Conservation (phyloP, 2,113 vertebrate species). For the Calidris pygmaea region DNA sequence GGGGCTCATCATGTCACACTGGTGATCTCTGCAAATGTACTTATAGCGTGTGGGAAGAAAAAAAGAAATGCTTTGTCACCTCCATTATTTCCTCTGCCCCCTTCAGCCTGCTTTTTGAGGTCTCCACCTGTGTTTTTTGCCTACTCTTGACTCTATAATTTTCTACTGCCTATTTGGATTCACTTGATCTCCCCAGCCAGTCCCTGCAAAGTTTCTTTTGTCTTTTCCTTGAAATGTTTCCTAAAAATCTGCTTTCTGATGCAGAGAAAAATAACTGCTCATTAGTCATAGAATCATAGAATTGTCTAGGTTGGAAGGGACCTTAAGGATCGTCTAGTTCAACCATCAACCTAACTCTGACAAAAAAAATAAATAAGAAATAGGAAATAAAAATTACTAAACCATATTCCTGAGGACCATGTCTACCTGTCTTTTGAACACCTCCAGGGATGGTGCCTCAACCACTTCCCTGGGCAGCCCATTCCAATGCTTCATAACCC, state of each 20-base stretch:
- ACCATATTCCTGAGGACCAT: too few species aligned
- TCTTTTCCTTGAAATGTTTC: background rate
- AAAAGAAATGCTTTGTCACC: background rate
- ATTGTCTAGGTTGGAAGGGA: too few species aligned
- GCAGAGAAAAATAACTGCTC: background rate
- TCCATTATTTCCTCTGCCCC: background rate
- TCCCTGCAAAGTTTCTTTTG: background rate
- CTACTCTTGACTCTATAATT: background rate
- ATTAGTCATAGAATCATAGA: background rate
- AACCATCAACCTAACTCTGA: too few species aligned
- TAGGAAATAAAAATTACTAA: too few species aligned
- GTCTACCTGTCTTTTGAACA: too few species aligned
- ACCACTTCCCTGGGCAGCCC: too few species aligned
- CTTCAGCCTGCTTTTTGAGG: background rate
- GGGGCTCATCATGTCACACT: background rate
- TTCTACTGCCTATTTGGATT: background rate
- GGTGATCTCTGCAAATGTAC: background rate
- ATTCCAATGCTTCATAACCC: too few species aligned
- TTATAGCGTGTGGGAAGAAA: background rate
- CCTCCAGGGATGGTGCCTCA: too few species aligned
- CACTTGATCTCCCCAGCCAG: fast-evolving
- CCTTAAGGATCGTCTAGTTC: too few species aligned
- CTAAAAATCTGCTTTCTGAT: background rate
- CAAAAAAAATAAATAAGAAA: too few species aligned
- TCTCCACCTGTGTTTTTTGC: background rate